Evolutionary conservation across 2,888 invertebrate species (phyloP).

Genomic region (Drosophila pseudotalamancana): DNA sequence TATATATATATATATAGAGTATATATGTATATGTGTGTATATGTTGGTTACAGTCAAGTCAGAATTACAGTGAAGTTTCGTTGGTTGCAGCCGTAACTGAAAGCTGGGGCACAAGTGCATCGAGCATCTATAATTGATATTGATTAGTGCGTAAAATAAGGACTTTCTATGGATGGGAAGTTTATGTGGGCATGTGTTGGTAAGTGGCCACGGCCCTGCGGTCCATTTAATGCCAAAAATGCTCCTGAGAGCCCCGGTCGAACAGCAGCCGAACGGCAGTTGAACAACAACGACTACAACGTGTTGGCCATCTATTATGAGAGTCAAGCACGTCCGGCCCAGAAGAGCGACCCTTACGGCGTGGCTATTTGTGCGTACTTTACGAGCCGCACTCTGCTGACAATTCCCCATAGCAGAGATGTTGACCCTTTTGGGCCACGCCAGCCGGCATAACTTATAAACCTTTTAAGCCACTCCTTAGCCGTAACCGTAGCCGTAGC

Average conservation of each 20-base stretch:
- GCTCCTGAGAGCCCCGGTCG: conserved; percentile 36
- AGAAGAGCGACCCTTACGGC: conserved; percentile 18
- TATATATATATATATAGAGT: neutral
- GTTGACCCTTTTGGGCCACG: conserved; percentile 45
- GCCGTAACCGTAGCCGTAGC: conserved; percentile 4
- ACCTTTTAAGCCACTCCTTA: conserved; percentile 52
- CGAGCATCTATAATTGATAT: conserved; percentile 25
- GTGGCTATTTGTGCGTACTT: conserved; percentile 48
- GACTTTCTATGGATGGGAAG: conserved; percentile 8
- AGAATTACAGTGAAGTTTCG: neutral
- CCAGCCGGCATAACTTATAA: conserved; percentile 27
- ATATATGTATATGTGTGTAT: too few species aligned
- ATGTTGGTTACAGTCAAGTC: neutral
- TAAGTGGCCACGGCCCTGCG: conserved; percentile 46
- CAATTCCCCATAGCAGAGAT: conserved; percentile 31
- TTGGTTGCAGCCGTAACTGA: neutral
- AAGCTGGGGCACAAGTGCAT: conserved; percentile 12
- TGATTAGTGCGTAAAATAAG: conserved; percentile 33
- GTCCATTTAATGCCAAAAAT: conserved; percentile 49
- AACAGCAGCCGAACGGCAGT: neutral
- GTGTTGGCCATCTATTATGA: conserved; percentile 56
- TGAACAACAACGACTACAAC: conserved; percentile 27
- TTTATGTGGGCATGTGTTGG: conserved; percentile 5
- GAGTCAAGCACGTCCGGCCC: conserved; percentile 54
- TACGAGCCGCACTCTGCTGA: conserved; percentile 36